phyloP scores from a whole-genome alignment of 2,888 invertebrate species.

The Matsumyia berberina region DNA sequence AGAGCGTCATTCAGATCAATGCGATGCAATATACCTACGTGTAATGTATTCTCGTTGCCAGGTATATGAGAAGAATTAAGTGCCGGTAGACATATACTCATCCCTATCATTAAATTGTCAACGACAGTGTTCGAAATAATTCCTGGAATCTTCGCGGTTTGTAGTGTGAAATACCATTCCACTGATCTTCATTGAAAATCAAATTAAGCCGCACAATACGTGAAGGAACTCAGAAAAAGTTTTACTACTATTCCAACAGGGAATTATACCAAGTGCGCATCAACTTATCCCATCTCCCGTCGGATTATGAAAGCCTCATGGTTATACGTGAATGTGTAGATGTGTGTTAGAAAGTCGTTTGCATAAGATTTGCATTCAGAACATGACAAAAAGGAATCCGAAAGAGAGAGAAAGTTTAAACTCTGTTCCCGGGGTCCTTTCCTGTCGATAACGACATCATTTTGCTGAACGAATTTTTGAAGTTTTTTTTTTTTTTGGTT shows the following conservation, averaged over 20 bases:
- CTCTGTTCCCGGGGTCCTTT: slow-evolving; percentile 45
- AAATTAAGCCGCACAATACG: slow-evolving; percentile 74
- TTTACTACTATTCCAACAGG: slow-evolving; percentile 59
- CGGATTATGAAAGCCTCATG: slow-evolving; percentile 68
- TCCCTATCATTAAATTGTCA: slow-evolving; percentile 69
- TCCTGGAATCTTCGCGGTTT: slow-evolving; percentile 67
- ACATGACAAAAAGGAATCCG: slow-evolving; percentile 49
- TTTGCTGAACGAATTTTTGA: slow-evolving; percentile 38
- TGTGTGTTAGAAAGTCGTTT: slow-evolving; percentile 56
- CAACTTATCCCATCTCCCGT: slow-evolving; percentile 68
- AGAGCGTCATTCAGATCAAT: slow-evolving; percentile 45
- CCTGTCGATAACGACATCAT: slow-evolving; percentile 70
- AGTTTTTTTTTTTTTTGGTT: slow-evolving; percentile 3
- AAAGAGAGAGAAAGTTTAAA: slow-evolving; percentile 53
- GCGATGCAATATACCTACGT: slow-evolving; percentile 49
- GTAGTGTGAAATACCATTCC: slow-evolving; percentile 61
- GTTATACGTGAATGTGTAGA: slow-evolving; percentile 46
- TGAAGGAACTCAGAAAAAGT: slow-evolving; percentile 70
- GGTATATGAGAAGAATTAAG: slow-evolving; percentile 9
- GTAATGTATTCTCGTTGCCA: slow-evolving; percentile 9
- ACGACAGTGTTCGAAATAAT: slow-evolving; percentile 68
- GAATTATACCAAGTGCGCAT: slow-evolving; percentile 71
- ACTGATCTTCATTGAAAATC: slow-evolving; percentile 72
- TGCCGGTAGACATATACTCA: slow-evolving; percentile 54
- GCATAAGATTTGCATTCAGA: slow-evolving; percentile 74